Percentiles rank a stretch among this genome's conserved stretches.
Evolutionary conservation across 2,888 invertebrate species (phyloP).

Genomic region (Stenchaetothrips biformis): DNA sequence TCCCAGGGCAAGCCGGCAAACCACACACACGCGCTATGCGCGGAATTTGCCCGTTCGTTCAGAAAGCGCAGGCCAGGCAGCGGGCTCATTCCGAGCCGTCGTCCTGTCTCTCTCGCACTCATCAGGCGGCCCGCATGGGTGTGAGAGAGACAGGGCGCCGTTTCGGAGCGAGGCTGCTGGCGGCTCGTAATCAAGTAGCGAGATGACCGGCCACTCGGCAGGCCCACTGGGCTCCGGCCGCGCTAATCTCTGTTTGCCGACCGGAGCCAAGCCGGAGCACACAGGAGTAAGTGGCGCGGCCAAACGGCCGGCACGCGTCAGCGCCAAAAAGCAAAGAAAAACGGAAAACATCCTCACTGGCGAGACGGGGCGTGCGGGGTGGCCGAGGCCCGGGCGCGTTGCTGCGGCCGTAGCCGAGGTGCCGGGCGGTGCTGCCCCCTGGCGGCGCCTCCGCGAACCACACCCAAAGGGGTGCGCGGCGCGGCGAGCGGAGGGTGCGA

Average conservation of each 20-base stretch:
- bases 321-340: background rate
- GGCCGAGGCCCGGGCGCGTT: background rate
- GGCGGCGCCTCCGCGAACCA: background rate
- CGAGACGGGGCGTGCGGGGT: background rate
- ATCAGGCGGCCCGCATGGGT: too few relatives aligned
- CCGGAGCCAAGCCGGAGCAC: background rate
- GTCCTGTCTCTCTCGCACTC: too few relatives aligned
- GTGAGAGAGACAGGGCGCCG: too few relatives aligned
- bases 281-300: background rate
- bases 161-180: too few relatives aligned
- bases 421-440: constrained; percentile 4
- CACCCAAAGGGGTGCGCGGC: background rate
- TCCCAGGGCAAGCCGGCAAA: too few relatives aligned
- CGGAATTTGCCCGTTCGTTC: too few relatives aligned
- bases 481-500: too few relatives aligned
- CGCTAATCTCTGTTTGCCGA: background rate
- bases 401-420: background rate
- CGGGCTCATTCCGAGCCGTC: too few relatives aligned
- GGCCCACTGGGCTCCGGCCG: background rate
- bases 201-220: background rate
- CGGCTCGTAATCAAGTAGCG: too few relatives aligned
- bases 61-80: too few relatives aligned
- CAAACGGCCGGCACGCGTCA: background rate
- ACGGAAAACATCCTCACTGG: background rate
- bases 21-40: too few relatives aligned